Evolutionary conservation across 2,888 invertebrate genomes (phyloP), one percentile per base, ranked within the genome.

Genomic region (Drosophila engyochracea): DNA sequence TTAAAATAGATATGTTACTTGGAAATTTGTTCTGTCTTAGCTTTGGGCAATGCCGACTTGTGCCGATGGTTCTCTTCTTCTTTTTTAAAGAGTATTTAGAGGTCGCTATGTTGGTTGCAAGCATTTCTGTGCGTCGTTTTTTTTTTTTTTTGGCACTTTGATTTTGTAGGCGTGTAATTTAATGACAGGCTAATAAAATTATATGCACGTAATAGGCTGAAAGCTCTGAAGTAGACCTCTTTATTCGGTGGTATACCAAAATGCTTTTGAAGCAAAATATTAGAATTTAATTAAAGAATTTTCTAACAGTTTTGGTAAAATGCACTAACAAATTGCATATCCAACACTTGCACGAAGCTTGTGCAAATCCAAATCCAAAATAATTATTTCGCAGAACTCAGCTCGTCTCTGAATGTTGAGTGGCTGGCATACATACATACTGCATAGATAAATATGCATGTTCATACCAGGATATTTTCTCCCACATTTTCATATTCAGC

Each of bases 281-380:
- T 52, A 37, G 37, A 73, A 68, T 68, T 73, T 49, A 73, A 82
- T 73, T 68, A 65, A 47, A 68, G 59, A 54, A 82, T 79, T 82
- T 74, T 30, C 60, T 35, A 19, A 28, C 47, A 62, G 49, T 57
- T 74, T 30, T 33, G 55, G 28, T 14, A n/a, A 65, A 82, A 73
- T 62, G 57, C 67, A 74, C 62, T 78, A 81, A 82, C 63, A 82
- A 79, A 82, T 83, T 79, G 80, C 66, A 82, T 79, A 68, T 69
- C 54, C 49, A 79, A 79, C 80, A 82, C 80, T 80, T 79, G 63
- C 39, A 59, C 39, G 22, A 47, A 65, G 67, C 60, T 63, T 78
- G 44, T 52, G 39, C 49, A 30, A 63, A 30, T 4, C 30, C 49
- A 52, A 39, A 53, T 47, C 63, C 44, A 28, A 61, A 70, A 70